Base-by-base conservation (phyloP, 1,140 invertebrate genomes). In the Fopius arisanus region DNA sequence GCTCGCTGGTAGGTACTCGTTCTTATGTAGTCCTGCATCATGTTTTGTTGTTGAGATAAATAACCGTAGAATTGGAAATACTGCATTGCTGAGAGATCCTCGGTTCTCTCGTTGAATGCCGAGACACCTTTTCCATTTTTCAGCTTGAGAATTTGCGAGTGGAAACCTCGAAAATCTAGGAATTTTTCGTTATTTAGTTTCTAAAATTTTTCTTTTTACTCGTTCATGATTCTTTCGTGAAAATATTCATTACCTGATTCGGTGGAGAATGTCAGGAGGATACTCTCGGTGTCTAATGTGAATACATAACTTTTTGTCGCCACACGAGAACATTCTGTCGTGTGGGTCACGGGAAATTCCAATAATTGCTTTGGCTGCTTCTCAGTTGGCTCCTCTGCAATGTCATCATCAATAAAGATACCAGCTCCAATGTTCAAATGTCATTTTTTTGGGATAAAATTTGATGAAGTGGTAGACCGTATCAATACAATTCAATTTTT, bases 31-130 rank as follows among this genome's bases (percentile, higher is more conserved):
- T 99, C 98, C 90, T 97, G 96, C 95, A 99, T 97, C 98, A 99
- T 99, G 83, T 99, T 99, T 89, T 99, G 98, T 87, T 99, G 98
- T 86, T 99, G 98, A 62, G 97, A 98, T 69, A 99, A 89, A 89
- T 98, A 99, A 69, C 98, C 97, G 89, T 99, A 99, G 89, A 99
- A 99, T 90, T 99, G 93, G 82, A 97, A 99, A 90, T 99, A 99
- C 85, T 99, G 97, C 85, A 96, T 95, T 31, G 97, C 97, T 19
- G 97, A 98, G 0, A 97, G 96, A 81, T 98, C 96, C 85, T 99
- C 98, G 23, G 98, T 99, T 84, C 98, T 91, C 76, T 97, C 94
- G n/a, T 95, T 95, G 88, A 99, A 99, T 69, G 97, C 94, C 0
- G 96, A 97, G 2, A 92, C 89, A 29, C 92, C 93, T 81, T 94